Base-by-base conservation (phyloP, 1,140 invertebrate species). In the Anoplolepis gracilipes region DNA sequence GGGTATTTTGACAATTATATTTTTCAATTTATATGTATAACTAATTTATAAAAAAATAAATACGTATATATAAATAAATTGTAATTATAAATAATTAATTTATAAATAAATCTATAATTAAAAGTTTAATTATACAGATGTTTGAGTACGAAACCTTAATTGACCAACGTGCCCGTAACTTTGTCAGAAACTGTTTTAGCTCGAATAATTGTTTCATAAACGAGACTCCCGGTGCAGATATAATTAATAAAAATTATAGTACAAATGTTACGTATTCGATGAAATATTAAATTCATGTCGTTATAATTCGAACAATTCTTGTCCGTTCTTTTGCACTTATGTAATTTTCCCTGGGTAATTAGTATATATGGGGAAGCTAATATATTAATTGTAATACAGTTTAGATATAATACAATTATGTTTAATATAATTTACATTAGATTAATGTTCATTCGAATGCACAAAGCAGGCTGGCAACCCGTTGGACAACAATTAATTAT, bases 401-500 rank as follows among this genome's bases (percentile, higher is more conserved):
- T 42, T 42, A 42, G 39, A 42, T 42, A 42, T 42, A 72, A 72
- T 30, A 33, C 46, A 30, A 10, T 30, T 30, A n/a, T 0, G 5
- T 16, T 13, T 16, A 49, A 49, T 49, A 6, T 19, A 49, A 49
- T 49, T 49, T 19, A 16, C 16, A 13, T 25, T 22, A 53, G 36
- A 82, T 72, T 82, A 82, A 73, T 73, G 19, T 8, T 61, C n/a
- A 22, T 61, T 46, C 49, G n/a, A 73, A 42, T 33, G 36, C 53
- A 61, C 36, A 82, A 72, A 82, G 36, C 53, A 73, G 16, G 16
- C 5, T 19, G 3, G 13, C 73, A 36, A 25, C n/a, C 67, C 16
- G 30, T 73, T 73, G 22, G 78, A 13, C 53, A 13, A 49, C 53
- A 19, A 72, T 73, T 72, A 82, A 82, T 82, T 73, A 73, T 42